Evolutionary conservation across 1,140 invertebrate species (phyloP), one percentile per base, ranked within the genome.

Genomic region (Holcopasites calliopsidis): DNA sequence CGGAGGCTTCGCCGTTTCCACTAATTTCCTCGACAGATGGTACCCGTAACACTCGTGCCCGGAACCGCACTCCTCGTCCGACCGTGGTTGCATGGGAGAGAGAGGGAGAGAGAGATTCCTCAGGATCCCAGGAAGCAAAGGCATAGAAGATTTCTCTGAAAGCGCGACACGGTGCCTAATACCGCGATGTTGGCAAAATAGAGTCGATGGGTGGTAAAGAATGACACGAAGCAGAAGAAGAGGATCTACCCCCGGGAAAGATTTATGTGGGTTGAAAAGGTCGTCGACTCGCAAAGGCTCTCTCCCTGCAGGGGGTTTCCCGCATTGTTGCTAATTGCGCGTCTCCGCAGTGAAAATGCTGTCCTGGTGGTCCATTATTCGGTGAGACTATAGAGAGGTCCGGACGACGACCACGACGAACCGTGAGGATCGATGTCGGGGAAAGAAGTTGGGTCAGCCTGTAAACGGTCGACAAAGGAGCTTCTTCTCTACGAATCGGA

Each of bases 271-370:
- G 83, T 68, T 65, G 69, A 66, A 76, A 73, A 65, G 62, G 64
- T 52, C 52, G 28, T 58, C 26, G 35, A 2, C 35, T 23, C 13
- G 28, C 54, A 33, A 5, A 0, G 47, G 28, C 49, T 71, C 13
- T n/a, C n/a, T 31, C 74, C 62, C 62, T 26, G 33, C 70, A 16
- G 83, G 83, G 49, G 79, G 57, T 69, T 71, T 77, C 76, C 79
- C 80, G 79, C 79, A 85, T 85, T 82, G 83, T 82, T 71, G 68
- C 70, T 85, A 85, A 85, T 85, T 85, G 83, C 50, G 8, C 58
- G 42, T 72, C 33, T 65, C 57, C n/a, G 21, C 13, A 44, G 54
- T 38, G 62, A 49, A 74, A 62, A 72, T n/a, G 42, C 7, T 23
- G 40, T 44, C 58, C 50, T 65, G 82, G 62, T 76, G 75, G 75